phyloP scores from a whole-genome alignment of 2,113 vertebrate species.

The Anolis sagrei region DNA sequence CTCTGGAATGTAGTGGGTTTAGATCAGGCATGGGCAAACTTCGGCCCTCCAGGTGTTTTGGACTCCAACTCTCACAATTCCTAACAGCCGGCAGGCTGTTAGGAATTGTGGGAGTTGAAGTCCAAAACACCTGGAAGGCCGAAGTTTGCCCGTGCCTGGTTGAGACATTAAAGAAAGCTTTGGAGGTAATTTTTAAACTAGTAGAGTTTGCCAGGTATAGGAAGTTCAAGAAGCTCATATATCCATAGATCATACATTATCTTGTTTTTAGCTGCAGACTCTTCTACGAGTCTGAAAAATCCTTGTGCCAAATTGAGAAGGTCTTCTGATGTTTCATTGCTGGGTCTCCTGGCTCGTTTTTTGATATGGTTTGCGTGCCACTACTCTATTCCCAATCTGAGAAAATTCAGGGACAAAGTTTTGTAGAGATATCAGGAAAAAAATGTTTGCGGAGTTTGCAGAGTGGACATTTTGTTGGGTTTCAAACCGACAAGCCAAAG shows the following conservation, averaged over 20 bases:
- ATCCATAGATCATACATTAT: background rate
- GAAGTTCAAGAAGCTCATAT: background rate
- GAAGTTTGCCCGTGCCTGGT: too few relatives aligned
- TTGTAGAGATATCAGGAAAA: background rate
- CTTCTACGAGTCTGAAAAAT: background rate
- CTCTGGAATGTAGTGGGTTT: too few relatives aligned
- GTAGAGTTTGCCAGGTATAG: too few relatives aligned
- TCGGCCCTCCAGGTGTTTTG: too few relatives aligned
- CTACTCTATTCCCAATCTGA: background rate
- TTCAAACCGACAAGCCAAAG: background rate
- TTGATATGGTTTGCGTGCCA: background rate
- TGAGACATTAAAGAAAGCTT: background rate
- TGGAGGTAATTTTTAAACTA: too few relatives aligned
- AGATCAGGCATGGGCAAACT: background rate
- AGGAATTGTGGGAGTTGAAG: too few relatives aligned
- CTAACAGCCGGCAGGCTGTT: too few relatives aligned
- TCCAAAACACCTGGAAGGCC: too few relatives aligned
- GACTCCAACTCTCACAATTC: too few relatives aligned
- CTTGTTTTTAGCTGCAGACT: background rate
- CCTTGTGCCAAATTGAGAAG: background rate
- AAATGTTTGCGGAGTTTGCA: rapidly evolving
- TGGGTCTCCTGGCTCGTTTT: background rate
- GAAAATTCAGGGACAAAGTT: background rate
- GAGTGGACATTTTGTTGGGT: background rate
- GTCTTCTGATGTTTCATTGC: too few relatives aligned